Conservation (phyloP, 2,888 invertebrate species). For the Drosophila borborema region DNA sequence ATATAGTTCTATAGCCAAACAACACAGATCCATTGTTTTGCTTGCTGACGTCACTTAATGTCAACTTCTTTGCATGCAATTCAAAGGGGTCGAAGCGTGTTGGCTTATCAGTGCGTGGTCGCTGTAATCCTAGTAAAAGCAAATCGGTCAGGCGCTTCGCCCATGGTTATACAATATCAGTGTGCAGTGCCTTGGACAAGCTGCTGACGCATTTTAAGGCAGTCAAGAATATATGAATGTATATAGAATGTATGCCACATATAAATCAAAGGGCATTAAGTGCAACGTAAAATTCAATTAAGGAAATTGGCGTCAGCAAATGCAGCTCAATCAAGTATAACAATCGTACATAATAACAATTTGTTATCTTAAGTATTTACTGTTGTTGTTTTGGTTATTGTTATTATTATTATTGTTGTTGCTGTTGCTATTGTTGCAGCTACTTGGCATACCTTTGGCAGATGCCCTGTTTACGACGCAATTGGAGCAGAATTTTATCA, state of each 20-base stretch:
- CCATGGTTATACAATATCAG: conserved; percentile 51
- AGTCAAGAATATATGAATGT: neutral
- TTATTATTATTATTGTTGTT: conserved; percentile 9
- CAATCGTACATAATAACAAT: conserved; percentile 33
- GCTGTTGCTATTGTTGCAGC: conserved; percentile 10
- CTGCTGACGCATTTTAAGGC: conserved; percentile 46
- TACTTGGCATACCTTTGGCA: conserved; percentile 19
- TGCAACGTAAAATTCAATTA: conserved; percentile 43
- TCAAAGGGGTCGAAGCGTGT: conserved; percentile 33
- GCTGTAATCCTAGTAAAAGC: conserved; percentile 39
- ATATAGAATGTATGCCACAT: conserved; percentile 28
- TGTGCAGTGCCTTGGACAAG: conserved; percentile 19
- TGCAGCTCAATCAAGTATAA: conserved; percentile 44
- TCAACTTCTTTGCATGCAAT: conserved; percentile 38
- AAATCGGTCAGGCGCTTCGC: conserved; percentile 44
- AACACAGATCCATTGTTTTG: conserved; percentile 5
- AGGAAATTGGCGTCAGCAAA: conserved; percentile 44
- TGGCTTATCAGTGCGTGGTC: conserved; percentile 46
- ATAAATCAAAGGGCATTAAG: conserved; percentile 62
- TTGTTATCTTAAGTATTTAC: conserved; percentile 47
- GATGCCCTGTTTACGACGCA: conserved; percentile 54
- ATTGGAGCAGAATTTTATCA: conserved; percentile 39
- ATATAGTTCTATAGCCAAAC: too few species aligned
- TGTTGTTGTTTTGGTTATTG: conserved; percentile 3
- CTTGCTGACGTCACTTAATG: conserved; percentile 18